Evolutionary conservation across 2,888 invertebrate species (phyloP), one percentile per base, ranked within the genome.

Genomic region (Encarsia formosa): DNA sequence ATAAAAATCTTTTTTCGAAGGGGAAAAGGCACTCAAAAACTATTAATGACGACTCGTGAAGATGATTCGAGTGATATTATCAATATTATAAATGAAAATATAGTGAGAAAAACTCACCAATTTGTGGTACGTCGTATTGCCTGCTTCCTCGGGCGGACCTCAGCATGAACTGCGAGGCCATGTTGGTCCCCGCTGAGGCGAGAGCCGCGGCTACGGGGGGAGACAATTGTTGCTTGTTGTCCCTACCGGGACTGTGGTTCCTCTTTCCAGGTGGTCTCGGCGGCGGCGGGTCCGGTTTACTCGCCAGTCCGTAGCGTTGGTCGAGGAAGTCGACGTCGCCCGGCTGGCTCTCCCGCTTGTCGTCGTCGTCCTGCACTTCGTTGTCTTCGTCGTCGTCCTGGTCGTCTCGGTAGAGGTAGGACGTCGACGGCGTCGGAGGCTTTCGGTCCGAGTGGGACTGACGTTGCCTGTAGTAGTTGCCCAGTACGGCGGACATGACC

Each of bases 61-160:
- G 8, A 8, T 29, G 29, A 13, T 29, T 29, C n/a, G n/a, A n/a
- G n/a, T n/a, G n/a, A n/a, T n/a, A n/a, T n/a, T n/a, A n/a, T n/a
- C n/a, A n/a, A n/a, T 3, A 31, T 31, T 4, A 6, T 31, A 6
- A 31, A 31, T 15, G 31, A 31, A 31, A 18, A 38, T 8, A 13
- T 16, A 8, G 9, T 24, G 5, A 24, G 9, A 20, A 3, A 5
- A 15, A 68, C 71, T 73, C 58, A 90, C 90, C 89, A 70, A 90
- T 89, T 78, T 88, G 89, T 63, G 90, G 90, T 61, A 90, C 89
- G 76, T 90, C 90, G 76, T 89, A 90, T 26, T 63, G 61, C 56
- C 67, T 54, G 57, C 59, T 66, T 24, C 64, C 65, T 63, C 89
- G 81, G 56, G 87, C 81, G 53, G 87, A 84, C 64, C 88, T 81